Base-by-base conservation (phyloP, 2,797 vertebrate genomes). In the Meriones psammophilus region DNA sequence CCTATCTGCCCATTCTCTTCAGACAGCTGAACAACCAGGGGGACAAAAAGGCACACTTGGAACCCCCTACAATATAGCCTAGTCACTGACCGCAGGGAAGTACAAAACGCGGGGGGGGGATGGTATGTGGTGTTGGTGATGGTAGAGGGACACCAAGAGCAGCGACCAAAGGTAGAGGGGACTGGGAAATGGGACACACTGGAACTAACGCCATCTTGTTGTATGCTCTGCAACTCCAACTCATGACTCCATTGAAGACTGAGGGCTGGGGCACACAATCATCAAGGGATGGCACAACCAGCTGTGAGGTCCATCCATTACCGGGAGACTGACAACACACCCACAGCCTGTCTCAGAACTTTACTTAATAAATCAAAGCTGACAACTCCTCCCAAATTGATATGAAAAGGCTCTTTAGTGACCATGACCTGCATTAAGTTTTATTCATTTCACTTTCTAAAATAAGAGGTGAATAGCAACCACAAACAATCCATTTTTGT, bases 341-440 rank as follows among this genome's bases (percentile, higher is more conserved):
- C 97, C 97, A 99, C 98, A 99, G 99, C 99, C 36, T 88, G n/a
- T 98, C 98, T 98, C 97, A 97, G 98, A 99, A 98, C 98, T 99
- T 98, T 98, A 99, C 99, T 99, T 99, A 99, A 99, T 99, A 99
- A 99, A 99, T 99, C 99, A 99, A 99, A 99, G 98, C 98, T 99
- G 99, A 99, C 99, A 99, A 98, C 98, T 96, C 94, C 98, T 98
- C 99, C 99, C 98, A 98, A 99, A 99, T 98, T 98, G 99, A 99
- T 98, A 99, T 98, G 98, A 99, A 99, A 99, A 99, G 97, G 98
- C 98, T 98, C 99, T 99, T 98, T 97, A 98, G 98, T 96, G 97
- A 96, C 97, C 98, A 98, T 97, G 98, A 98, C 98, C 98, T 98
- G 98, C 98, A 98, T 97, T 50, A 97, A 78, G 22, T 98, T 98